These are phyloP conservation scores for Platanista minor DNA, from an alignment of 2,113 vertebrate genomes.

Conservation along the genomic window DNA sequence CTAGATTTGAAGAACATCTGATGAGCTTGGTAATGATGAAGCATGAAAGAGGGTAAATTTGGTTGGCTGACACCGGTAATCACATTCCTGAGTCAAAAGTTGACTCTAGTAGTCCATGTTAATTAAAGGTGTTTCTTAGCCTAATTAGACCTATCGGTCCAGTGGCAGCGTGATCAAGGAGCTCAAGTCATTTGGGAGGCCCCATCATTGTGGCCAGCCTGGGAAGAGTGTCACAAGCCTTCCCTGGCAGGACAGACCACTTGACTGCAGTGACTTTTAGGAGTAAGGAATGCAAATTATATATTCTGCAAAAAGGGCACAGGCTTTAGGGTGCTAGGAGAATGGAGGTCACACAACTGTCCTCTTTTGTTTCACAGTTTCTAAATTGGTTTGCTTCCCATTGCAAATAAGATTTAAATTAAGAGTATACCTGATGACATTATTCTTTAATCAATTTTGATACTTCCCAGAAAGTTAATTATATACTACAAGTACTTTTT, in stretches of 20 bases:
- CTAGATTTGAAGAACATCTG: neutral
- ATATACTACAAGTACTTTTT: constrained; percentile 24
- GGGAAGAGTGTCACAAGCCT: neutral
- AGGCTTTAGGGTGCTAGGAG: neutral
- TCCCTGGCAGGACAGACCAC: neutral
- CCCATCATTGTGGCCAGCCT: neutral
- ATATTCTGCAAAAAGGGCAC: neutral
- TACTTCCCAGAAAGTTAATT: constrained; percentile 44
- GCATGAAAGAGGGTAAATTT: neutral
- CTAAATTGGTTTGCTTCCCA: neutral
- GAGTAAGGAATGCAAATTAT: constrained; percentile 5
- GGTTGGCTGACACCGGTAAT: neutral
- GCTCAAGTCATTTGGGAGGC: constrained; percentile 32
- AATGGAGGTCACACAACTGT: neutral
- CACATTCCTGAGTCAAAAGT: constrained; percentile 9
- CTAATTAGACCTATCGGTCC: constrained; percentile 52
- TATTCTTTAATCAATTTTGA: constrained; percentile 35
- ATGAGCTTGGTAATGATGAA: neutral
- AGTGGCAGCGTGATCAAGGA: neutral
- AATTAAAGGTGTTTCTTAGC: constrained; percentile 62
- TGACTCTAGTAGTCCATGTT: constrained; percentile 31
- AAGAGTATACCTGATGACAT: neutral
- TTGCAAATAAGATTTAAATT: neutral
- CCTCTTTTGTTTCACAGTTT: neutral
- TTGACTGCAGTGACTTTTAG: neutral